Base-by-base conservation (phyloP, 2,888 invertebrate species). In the Cerceris ruficornis region DNA sequence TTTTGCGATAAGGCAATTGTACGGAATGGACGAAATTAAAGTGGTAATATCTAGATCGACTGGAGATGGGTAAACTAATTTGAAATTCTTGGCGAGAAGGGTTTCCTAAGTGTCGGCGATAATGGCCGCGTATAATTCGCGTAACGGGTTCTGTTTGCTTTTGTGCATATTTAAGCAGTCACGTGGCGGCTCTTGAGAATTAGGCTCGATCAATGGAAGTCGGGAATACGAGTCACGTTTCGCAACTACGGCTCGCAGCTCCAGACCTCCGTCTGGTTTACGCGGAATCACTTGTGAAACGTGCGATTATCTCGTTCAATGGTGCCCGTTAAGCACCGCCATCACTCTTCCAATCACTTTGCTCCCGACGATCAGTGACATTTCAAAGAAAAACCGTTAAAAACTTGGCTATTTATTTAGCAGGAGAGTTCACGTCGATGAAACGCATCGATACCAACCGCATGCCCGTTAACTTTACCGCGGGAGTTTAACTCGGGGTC, bases 401-500 rank as follows among this genome's bases (percentile, higher is more conserved):
- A 83, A 81, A 71, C 73, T 68, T 49, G 67, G 62, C 54, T 68
- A 17, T 65, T 70, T 61, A 75, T 78, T 73, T 65, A 75, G 75
- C 72, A 64, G 62, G 67, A 55, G 71, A 77, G 58, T 69, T 69
- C 59, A 46, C 73, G 55, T 75, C 73, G 86, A 86, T 79, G 83
- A 84, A 77, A 75, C 81, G 70, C 70, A 54, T 43, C 60, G 84
- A 74, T 84, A 78, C 55, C 43, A 39, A 68, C 46, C 69, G 54
- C 42, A 59, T 66, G 49, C 73, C 79, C 73, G 82, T 76, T 79
- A 82, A 82, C 64, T 79, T 76, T 64, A 69, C 78, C 17, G 72
- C 79, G 62, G 70, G 86, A 82, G 78, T 86, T 82, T 84, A 84
- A 82, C 80, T 55, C 67, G 69, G 75, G 86, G 86, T 84, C 83